Conservation (phyloP, 1,140 invertebrate genomes). For the Lutraria rhynchaena region DNA sequence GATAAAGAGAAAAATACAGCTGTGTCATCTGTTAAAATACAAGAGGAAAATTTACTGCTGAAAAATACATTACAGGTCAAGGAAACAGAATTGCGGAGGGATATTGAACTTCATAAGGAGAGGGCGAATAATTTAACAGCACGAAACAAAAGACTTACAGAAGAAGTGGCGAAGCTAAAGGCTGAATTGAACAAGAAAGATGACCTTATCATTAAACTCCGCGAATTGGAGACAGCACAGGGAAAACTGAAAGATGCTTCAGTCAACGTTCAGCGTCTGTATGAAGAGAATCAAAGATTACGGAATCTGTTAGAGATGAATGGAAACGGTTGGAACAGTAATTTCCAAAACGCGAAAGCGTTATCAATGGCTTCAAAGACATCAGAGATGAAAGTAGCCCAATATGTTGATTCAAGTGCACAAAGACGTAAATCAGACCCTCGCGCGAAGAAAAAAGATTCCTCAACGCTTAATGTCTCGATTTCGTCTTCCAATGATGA, state of each 20-base stretch:
- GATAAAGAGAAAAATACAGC: slow-evolving; percentile 33
- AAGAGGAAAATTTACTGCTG: slow-evolving; percentile 45
- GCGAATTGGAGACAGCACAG: slow-evolving; percentile 14
- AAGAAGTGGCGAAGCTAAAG: slow-evolving; percentile 46
- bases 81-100: slow-evolving; percentile 33
- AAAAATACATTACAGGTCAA: slow-evolving; percentile 46
- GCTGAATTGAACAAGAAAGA: slow-evolving; percentile 33
- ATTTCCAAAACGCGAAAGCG: slow-evolving; percentile 50
- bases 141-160: slow-evolving; percentile 44
- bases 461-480: neutral
- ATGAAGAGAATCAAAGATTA: slow-evolving; percentile 52
- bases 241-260: slow-evolving; percentile 53
- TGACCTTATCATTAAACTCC: slow-evolving; percentile 49
- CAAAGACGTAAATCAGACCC: slow-evolving; percentile 19
- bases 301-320: slow-evolving; percentile 40
- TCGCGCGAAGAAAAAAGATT: neutral
- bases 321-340: slow-evolving; percentile 42
- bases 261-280: slow-evolving; percentile 26
- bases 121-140: slow-evolving; percentile 33
- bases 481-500: neutral
- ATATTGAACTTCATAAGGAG: slow-evolving; percentile 52
- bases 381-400: neutral
- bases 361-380: slow-evolving; percentile 2
- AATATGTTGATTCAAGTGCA: slow-evolving; percentile 38
- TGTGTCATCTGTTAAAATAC: neutral